Percentiles rank a stretch among this genome's conserved stretches.
These are phyloP conservation scores for Hippocampus guttulatus DNA, from an alignment of 2,113 vertebrate genomes.

Conservation along the genomic window DNA sequence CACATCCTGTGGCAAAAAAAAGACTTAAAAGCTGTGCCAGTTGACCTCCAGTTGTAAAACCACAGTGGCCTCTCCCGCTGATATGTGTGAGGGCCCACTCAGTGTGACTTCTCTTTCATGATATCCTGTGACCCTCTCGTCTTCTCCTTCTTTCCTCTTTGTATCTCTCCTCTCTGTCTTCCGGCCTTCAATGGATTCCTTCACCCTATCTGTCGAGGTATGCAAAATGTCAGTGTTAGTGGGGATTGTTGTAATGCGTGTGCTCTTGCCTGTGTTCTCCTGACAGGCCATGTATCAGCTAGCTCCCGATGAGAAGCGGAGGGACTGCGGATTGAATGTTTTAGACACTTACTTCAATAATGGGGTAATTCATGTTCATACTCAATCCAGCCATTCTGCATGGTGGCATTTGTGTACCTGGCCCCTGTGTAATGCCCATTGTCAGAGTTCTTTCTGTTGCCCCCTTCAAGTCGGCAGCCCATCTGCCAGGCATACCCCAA, in stretches of 20 bases:
- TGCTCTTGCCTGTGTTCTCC: conserved; percentile 29
- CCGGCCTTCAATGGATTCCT: conserved; percentile 12
- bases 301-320: conserved; percentile 80
- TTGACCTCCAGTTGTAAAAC: neutral
- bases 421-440: neutral
- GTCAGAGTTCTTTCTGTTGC: conserved; percentile 12
- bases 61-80: neutral
- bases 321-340: conserved; percentile 77
- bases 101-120: neutral
- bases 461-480: conserved; percentile 64
- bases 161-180: neutral
- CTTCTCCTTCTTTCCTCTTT: conserved; percentile 5
- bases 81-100: neutral
- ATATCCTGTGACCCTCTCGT: neutral
- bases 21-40: neutral
- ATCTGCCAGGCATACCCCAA: conserved; percentile 79
- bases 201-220: conserved; percentile 36
- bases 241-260: neutral
- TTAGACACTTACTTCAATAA: conserved; percentile 81
- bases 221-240: conserved; percentile 35
- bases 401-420: neutral
- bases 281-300: conserved; percentile 83
- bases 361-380: conserved; percentile 71
- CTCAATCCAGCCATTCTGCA: neutral
- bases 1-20: neutral